Percentiles rank a stretch among this genome's conserved stretches.
phyloP scores from a whole-genome alignment of 2,113 vertebrate species.

The Salvelinus sp. region DNA sequence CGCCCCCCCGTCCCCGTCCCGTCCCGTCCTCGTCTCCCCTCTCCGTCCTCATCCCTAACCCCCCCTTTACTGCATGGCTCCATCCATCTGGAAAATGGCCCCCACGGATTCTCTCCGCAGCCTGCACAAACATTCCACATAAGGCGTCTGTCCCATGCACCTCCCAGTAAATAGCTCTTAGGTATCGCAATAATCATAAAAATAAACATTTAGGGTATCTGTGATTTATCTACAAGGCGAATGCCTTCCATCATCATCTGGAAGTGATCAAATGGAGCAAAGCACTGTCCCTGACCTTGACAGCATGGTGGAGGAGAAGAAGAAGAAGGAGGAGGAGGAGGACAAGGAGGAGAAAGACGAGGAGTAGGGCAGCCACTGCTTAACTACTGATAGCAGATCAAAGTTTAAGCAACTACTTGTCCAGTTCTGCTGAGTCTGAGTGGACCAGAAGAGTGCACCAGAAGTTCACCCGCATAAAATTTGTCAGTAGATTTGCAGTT shows the following conservation, averaged over 20 bases:
- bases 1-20: no score
- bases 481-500: background rate
- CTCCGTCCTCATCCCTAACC: no score
- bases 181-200: constrained; percentile 34
- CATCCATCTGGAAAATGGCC: constrained; percentile 29
- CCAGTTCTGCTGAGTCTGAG: background rate
- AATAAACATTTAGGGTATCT: constrained; percentile 35
- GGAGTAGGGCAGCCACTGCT: background rate
- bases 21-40: no score
- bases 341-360: no score
- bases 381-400: background rate
- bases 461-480: background rate
- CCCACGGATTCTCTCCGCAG: constrained; percentile 1
- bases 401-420: background rate
- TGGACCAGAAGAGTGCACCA: no score
- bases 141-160: constrained; percentile 18
- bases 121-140: constrained; percentile 25
- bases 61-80: background rate
- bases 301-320: no score
- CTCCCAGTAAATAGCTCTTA: constrained; percentile 48
- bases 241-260: constrained; percentile 40
- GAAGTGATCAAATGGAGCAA: constrained; percentile 10
- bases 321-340: no score
- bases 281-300: no score
- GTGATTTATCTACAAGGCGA: constrained; percentile 39